These are phyloP conservation scores for Drosophila bunnanda DNA, from an alignment of 2,888 invertebrate species.

Conservation along the genomic window DNA sequence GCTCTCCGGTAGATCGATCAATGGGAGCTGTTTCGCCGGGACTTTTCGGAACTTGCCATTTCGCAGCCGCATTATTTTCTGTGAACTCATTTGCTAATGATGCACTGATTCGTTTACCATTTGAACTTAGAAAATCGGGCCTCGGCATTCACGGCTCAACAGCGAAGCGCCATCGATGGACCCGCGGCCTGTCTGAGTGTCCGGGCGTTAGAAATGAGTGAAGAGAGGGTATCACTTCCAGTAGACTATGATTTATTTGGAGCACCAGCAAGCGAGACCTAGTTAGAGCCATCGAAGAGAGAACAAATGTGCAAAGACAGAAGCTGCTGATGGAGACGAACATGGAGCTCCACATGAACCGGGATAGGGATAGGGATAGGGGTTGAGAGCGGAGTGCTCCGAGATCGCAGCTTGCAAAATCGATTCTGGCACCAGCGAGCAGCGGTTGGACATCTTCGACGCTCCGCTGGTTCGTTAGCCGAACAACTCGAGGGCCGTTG, in stretches of 20 bases:
- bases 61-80: conserved; percentile 35
- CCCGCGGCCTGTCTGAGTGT: conserved; percentile 41
- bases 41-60: not conserved
- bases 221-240: conserved; percentile 36
- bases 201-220: conserved; percentile 43
- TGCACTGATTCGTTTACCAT: conserved; percentile 72
- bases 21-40: not conserved
- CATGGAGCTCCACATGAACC: conserved; percentile 9
- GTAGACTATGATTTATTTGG: conserved; percentile 62
- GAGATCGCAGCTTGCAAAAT: conserved; percentile 60
- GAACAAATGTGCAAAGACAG: conserved; percentile 66
- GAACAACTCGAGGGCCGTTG: conserved; percentile 44
- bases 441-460: conserved; percentile 67
- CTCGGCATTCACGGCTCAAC: conserved; percentile 2
- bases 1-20: conserved; percentile 37
- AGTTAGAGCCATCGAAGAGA: conserved; percentile 52
- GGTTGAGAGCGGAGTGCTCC: conserved; percentile 21
- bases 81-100: conserved; percentile 82
- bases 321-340: conserved; percentile 54
- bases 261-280: conserved; percentile 27
- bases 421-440: conserved; percentile 46
- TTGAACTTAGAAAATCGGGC: conserved; percentile 44
- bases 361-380: conserved; percentile 53
- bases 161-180: conserved; percentile 34
- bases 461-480: conserved; percentile 50